Base-by-base conservation (phyloP, 2,797 vertebrate genomes). In the Podargus strigoides region DNA sequence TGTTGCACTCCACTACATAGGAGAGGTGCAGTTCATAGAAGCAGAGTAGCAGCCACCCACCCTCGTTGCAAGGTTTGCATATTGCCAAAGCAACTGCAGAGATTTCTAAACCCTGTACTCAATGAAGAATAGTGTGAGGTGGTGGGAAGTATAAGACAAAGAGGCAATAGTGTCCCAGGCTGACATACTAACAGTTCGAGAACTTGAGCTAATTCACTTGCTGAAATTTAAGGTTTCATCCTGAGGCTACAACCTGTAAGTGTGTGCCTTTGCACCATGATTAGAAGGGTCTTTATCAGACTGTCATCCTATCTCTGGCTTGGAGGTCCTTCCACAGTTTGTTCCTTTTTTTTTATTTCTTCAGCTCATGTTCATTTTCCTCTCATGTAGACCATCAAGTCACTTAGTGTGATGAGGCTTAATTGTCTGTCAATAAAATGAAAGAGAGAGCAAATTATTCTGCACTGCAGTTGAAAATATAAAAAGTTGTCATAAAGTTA, bases 201-300 rank as follows among this genome's bases (percentile, higher is more conserved):
- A 44, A 11, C 1, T 1, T 28, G 62, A 32, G 8, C 13, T 30
- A 24, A 21, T 46, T 28, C 4, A 4, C 2, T 0, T 32, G 9
- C 6, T 81, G 58, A 44, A 11, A 34, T 15, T 9, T 3, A 4
- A 49, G 53, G 19, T 60, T 85, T 83, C 44, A 64, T 76, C 15
- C 11, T 7, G 22, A 76, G 36, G 7, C 27, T 69, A 28, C 20
- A 55, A 15, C 12, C 10, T 1, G 0, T 28, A 37, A 34, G 5
- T 27, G 14, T 16, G 8, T 62, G 26, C 22, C n/a, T 80, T 73
- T 64, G 23, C 37, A 20, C 23, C 14, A 22, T 14, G 24, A 9
- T n/a, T 34, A 75, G 17, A 6, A 47, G 11, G 8, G 6, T 37
- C 42, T 42, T 53, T 53, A 44, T 50, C 39, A 60, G 39, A 30